A percentile compares a stretch with the other conserved stretches of the same genome.
Evolutionary conservation across 92 coral and sea anemone species (phyloP).

Genomic region (Pocillopora meandrina): DNA sequence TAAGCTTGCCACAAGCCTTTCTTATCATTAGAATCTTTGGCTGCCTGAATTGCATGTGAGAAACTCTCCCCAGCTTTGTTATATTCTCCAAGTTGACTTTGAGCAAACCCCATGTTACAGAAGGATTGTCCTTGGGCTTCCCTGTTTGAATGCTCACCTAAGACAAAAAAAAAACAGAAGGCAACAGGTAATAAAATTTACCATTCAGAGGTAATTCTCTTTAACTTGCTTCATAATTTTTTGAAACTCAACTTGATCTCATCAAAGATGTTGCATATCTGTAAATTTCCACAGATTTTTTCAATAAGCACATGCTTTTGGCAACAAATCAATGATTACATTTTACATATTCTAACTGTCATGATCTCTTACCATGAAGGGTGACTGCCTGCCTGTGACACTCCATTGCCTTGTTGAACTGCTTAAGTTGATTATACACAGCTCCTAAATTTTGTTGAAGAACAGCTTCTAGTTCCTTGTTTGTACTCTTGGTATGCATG

Average conservation of each 20-base stretch:
- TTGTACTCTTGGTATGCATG: slow-evolving; percentile 38
- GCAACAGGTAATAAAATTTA: background rate
- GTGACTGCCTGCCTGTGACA: slow-evolving; percentile 78
- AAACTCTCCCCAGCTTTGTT: slow-evolving; percentile 81
- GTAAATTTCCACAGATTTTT: no score
- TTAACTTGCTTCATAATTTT: no score
- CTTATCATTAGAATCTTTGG: slow-evolving; percentile 75
- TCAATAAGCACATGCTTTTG: no score
- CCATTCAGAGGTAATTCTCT: no score
- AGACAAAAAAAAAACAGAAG: slow-evolving; percentile 3
- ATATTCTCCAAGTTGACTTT: slow-evolving; percentile 86
- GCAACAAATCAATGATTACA: no score
- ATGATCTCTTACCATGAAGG: slow-evolving; percentile 77
- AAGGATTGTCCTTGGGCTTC: slow-evolving; percentile 93
- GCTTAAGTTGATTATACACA: slow-evolving; percentile 84
- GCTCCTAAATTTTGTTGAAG: slow-evolving; percentile 95
- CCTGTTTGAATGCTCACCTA: slow-evolving; percentile 83
- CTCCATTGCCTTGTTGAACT: slow-evolving; percentile 74
- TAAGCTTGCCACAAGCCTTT: slow-evolving; percentile 93
- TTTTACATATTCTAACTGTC: no score
- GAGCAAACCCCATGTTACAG: slow-evolving; percentile 98
- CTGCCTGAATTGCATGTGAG: slow-evolving; percentile 88
- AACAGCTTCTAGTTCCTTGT: slow-evolving; percentile 81
- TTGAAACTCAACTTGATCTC: no score
- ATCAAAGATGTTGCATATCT: no score